Evolutionary conservation across 2,888 invertebrate species (phyloP).

Genomic region (Mythimna loreyi): DNA sequence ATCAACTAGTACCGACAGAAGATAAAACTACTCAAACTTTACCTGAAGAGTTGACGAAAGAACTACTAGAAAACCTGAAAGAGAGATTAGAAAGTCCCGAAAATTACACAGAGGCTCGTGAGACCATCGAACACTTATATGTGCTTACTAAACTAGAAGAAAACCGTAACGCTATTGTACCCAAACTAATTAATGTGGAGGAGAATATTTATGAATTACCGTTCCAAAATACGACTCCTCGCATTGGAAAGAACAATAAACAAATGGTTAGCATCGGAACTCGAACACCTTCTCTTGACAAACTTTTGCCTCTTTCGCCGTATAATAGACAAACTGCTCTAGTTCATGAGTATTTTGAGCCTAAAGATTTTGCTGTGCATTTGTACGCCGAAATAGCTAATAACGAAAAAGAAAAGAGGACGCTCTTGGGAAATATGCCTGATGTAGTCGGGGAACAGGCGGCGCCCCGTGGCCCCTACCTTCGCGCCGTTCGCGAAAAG

Average conservation of each 20-base stretch:
- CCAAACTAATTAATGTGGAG: conserved; percentile 66
- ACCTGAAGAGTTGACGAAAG: conserved; percentile 94
- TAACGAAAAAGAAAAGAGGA: conserved; percentile 80
- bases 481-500: conserved; percentile 91
- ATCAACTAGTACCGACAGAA: conserved; percentile 81
- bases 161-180: conserved; percentile 89
- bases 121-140: conserved; percentile 94
- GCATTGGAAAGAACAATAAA: conserved; percentile 83
- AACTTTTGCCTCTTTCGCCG: conserved; percentile 88
- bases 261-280: conserved; percentile 91
- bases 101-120: conserved; percentile 93
- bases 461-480: conserved; percentile 90
- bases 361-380: conserved; percentile 90
- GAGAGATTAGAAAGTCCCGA: conserved; percentile 93
- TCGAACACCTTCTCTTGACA: conserved; percentile 91
- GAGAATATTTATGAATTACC: conserved; percentile 93
- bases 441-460: conserved; percentile 84
- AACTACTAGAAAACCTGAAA: conserved; percentile 92
- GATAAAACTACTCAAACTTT: conserved; percentile 93
- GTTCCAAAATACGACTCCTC: conserved; percentile 83
- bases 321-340: conserved; percentile 84
- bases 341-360: conserved; percentile 88
- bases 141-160: conserved; percentile 94
- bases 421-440: conserved; percentile 81
- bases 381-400: conserved; percentile 92